A percentile compares a stretch with the other conserved stretches of the same genome.
Conservation (phyloP, 2,888 invertebrate species). For the Stenodema calcarata region DNA sequence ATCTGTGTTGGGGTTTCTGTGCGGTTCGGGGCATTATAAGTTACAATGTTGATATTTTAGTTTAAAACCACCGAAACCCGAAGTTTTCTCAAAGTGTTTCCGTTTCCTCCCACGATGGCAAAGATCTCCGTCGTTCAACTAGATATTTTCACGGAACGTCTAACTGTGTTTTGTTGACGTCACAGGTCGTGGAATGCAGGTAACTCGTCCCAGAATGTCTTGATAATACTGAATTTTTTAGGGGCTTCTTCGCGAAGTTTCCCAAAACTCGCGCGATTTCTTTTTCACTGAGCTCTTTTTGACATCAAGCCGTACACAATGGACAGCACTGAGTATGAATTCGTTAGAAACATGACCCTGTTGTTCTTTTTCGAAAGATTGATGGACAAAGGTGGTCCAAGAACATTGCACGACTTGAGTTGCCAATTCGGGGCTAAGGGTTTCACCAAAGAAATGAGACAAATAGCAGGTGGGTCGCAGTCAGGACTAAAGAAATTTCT, state of each 20-base stretch:
- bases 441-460: slow-evolving; percentile 98
- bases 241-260: slow-evolving; percentile 26
- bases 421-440: slow-evolving; percentile 99
- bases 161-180: slow-evolving; percentile 54
- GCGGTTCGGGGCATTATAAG: slow-evolving; percentile 1
- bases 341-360: slow-evolving; percentile 91
- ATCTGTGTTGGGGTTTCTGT: slow-evolving; percentile 22
- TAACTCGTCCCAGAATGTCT: slow-evolving; percentile 48
- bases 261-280: neutral
- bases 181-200: slow-evolving; percentile 51
- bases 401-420: slow-evolving; percentile 95
- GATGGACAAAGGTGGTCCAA: slow-evolving; percentile 94
- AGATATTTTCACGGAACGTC: neutral
- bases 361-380: slow-evolving; percentile 98
- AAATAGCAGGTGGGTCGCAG: slow-evolving; percentile 93
- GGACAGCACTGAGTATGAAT: slow-evolving; percentile 94
- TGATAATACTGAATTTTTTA: slow-evolving; percentile 36
- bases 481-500: slow-evolving; percentile 96
- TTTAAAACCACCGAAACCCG: neutral
- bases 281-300: neutral
- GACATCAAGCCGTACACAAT: slow-evolving; percentile 64
- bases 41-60: neutral
- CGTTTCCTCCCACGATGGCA: neutral
- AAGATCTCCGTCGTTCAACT: neutral
- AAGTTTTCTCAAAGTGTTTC: neutral